phyloP scores from a whole-genome alignment of 2,797 vertebrate genomes.

The Triplophysa yarkandensis region DNA sequence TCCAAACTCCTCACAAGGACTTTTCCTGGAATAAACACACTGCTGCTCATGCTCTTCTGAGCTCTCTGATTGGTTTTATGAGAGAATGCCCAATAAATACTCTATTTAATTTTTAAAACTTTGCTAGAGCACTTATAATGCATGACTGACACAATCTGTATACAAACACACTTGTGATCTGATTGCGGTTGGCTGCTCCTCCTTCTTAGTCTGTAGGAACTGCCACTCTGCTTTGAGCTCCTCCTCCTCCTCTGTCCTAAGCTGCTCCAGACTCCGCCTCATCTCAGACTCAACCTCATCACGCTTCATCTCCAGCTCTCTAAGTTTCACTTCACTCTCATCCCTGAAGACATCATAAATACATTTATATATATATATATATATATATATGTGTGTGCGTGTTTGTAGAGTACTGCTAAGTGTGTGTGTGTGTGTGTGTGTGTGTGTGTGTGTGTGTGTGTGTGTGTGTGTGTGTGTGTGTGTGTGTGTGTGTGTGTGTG shows the following conservation, averaged over 20 bases:
- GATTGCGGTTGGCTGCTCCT: conserved; percentile 69
- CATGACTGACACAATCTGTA: too few relatives aligned
- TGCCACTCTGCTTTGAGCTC: conserved; percentile 66
- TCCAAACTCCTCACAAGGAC: too few relatives aligned
- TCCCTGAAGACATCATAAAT: conserved; percentile 20
- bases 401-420: background rate
- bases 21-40: too few relatives aligned
- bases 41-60: too few relatives aligned
- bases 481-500: conserved; percentile 8
- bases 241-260: conserved; percentile 73
- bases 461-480: background rate
- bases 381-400: too few relatives aligned
- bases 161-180: conserved; percentile 70
- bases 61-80: too few relatives aligned
- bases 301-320: conserved; percentile 69
- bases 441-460: conserved; percentile 10
- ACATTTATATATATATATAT: background rate
- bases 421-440: conserved; percentile 6
- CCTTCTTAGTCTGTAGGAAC: conserved; percentile 67
- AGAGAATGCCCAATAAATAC: too few relatives aligned
- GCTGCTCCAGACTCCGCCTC: conserved; percentile 64
- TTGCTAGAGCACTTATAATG: too few relatives aligned
- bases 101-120: too few relatives aligned
- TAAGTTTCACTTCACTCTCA: conserved; percentile 72
- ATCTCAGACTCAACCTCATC: conserved; percentile 69